Base-by-base conservation (phyloP, 2,888 invertebrate genomes). In the Gonocerus acuteangulatus region DNA sequence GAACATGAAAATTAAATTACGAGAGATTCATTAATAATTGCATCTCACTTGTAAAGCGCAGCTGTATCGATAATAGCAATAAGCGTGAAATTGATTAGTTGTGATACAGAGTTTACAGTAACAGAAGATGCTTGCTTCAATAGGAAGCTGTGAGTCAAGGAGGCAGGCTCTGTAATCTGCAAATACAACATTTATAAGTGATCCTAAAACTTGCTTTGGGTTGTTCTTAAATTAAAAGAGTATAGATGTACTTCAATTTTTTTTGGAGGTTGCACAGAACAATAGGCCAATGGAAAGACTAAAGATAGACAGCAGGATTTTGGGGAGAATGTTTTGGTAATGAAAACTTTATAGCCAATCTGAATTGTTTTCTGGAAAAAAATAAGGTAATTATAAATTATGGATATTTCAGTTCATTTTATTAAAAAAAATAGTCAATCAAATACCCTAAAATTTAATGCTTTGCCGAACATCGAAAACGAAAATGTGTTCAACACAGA, bases 11-110 rank as follows among this genome's bases (percentile, higher is more conserved):
- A 27, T 44, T 18, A 34, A 34, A 34, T n/a, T n/a, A n/a, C 7
- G 16, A 49, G 19, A 9, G 19, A n/a, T n/a, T n/a, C n/a, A n/a
- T 51, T 32, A 51, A 9, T 23, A 18, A n/a, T 9, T 16, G 11
- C 9, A 21, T 27, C 48, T 44, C 58, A 66, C 65, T 60, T 67
- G 64, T 71, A 79, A 76, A 77, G 76, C 71, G 78, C 76, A 68
- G 77, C 78, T 18, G 78, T 77, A 65, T 80, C 79, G 68, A 78
- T 76, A 67, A 79, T 76, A 54, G 80, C 80, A n/a, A 78, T 75
- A 63, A 79, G 68, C 18, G 79, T 79, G 15, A 79, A 78, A 3
- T 79, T 79, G 4, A 80, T 71, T 2, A 80, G 73, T 67, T 80
- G 79, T 18, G 77, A 78, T 13, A 79, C 77, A n/a, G 79, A 77